These are phyloP conservation scores for Athene cunicularia DNA, from an alignment of 2,113 vertebrate genomes.

Conservation along the genomic window DNA sequence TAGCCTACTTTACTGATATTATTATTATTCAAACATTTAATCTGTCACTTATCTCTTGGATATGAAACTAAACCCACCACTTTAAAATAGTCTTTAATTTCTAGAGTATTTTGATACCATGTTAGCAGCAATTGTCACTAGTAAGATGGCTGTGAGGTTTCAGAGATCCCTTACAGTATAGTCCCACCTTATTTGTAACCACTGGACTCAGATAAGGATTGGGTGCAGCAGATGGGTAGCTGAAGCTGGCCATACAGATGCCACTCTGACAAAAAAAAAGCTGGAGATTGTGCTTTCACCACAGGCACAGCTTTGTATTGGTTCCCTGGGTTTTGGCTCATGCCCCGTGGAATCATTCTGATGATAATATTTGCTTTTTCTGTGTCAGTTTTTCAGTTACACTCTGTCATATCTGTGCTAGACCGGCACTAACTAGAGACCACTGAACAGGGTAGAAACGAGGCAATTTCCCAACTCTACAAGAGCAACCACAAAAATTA, in stretches of 20 bases:
- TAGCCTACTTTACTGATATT: background rate
- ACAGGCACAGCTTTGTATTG: background rate
- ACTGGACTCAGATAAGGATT: rapidly evolving
- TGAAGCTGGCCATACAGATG: background rate
- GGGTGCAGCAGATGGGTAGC: background rate
- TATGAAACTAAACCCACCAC: background rate
- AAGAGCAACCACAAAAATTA: background rate
- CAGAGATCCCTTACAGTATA: background rate
- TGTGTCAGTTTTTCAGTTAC: background rate
- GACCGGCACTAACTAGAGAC: background rate
- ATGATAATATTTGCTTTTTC: background rate
- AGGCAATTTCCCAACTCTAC: background rate
- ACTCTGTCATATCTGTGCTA: background rate
- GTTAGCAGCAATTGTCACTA: background rate
- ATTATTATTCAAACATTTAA: background rate
- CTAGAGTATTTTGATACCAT: background rate
- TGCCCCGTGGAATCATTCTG: background rate
- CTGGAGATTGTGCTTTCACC: background rate
- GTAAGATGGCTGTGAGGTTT: background rate
- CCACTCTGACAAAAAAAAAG: background rate
- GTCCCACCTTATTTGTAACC: background rate
- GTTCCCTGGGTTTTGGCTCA: background rate
- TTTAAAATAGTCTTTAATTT: background rate
- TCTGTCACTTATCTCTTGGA: background rate
- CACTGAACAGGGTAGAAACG: background rate